phyloP scores from a whole-genome alignment of 2,888 invertebrate genomes.

The Cepaea hortensis region DNA sequence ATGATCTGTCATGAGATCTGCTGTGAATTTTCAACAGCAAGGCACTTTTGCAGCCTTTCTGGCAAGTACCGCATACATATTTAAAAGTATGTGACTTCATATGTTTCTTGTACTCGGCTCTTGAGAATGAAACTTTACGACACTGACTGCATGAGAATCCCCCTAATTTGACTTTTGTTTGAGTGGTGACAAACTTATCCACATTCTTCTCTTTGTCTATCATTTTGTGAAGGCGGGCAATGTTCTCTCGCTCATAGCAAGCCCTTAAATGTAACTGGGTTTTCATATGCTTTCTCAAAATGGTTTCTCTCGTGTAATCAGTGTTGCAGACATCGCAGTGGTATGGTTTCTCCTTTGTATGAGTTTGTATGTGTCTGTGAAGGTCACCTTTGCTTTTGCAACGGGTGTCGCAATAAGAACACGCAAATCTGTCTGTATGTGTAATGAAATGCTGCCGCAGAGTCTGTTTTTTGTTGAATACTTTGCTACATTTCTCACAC shows the following conservation, averaged over 20 bases:
- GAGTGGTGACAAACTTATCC: not conserved
- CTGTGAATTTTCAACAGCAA: constrained; percentile 42
- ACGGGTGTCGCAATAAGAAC: constrained; percentile 44
- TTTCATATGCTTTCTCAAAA: constrained; percentile 42
- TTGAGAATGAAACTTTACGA: constrained; percentile 28
- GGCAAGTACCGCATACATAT: constrained; percentile 33
- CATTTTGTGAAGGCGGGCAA: constrained; percentile 7
- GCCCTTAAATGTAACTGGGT: constrained; percentile 39
- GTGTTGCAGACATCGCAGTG: constrained; percentile 49
- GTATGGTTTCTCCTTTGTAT: constrained; percentile 49
- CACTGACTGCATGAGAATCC: constrained; percentile 36
- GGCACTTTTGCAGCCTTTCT: constrained; percentile 40
- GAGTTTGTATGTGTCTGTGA: constrained; percentile 47
- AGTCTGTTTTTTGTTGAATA: constrained; percentile 48
- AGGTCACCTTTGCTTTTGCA: constrained; percentile 50
- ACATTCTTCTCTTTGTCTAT: not conserved
- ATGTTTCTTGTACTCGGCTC: constrained; percentile 38
- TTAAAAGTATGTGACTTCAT: constrained; percentile 26
- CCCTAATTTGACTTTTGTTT: constrained; percentile 17
- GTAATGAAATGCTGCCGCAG: constrained; percentile 48
- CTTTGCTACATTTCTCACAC: constrained; percentile 45
- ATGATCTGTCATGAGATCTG: constrained; percentile 23
- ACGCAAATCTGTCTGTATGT: constrained; percentile 49
- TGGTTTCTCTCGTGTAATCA: constrained; percentile 44
- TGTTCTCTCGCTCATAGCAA: constrained; percentile 20